These are phyloP conservation scores for Chionis minor DNA, from an alignment of 2,113 vertebrate species.

Conservation along the genomic window DNA sequence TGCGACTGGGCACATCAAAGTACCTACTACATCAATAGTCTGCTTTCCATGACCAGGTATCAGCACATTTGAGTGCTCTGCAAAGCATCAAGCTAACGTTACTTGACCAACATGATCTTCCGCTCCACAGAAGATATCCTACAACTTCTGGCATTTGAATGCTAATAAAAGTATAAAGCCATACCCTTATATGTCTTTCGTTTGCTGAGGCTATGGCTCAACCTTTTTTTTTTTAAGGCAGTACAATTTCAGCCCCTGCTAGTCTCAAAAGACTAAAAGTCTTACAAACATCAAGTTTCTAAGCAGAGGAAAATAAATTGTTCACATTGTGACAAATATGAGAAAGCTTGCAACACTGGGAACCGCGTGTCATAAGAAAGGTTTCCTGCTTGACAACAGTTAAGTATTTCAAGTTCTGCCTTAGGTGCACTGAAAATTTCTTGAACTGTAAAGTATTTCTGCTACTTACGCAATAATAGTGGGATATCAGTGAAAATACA, in stretches of 20 bases:
- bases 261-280: background rate
- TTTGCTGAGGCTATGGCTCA: background rate
- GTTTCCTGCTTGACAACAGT: background rate
- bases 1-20: background rate
- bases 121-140: background rate
- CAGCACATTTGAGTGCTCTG: background rate
- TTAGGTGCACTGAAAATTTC: background rate
- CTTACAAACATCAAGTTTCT: background rate
- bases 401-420: background rate
- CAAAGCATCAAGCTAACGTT: background rate
- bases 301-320: background rate
- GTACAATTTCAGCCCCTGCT: background rate
- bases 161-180: background rate
- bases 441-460: background rate
- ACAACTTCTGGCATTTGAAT: background rate
- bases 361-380: background rate
- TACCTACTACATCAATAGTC: background rate
- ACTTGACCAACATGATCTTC: background rate
- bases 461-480: background rate
- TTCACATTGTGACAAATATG: background rate
- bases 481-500: background rate
- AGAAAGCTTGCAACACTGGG: background rate
- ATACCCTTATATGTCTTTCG: background rate
- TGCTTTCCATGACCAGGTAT: background rate
- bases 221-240: background rate